Evolutionary conservation across 23 tunicate species (phyloP), one percentile per base, ranked within the genome.

Genomic region (Ascidia mentula): DNA sequence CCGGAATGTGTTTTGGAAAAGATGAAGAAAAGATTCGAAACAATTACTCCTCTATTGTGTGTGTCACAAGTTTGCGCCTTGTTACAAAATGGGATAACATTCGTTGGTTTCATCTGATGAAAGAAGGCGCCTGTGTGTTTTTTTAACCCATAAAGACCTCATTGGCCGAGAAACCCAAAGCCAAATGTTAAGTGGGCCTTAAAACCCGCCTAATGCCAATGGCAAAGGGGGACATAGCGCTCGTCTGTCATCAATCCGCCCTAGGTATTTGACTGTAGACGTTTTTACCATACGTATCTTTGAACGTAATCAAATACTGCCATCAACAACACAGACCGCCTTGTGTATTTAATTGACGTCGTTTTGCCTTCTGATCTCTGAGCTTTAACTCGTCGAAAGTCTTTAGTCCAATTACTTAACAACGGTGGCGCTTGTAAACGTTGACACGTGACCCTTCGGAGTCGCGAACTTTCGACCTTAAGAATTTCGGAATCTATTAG

Each of bases 181-280:
- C 13, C 65, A 53, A 53, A 53, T 53, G 65, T 53, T 53, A 53
- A 53, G 65, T 53, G 65, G 65, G 65, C 65, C 24, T 53, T 53
- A 53, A 42, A 28, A 6, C 12, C n/a, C n/a, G n/a, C n/a, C 24
- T 53, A 53, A 53, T 53, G 65, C 24, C 65, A 53, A 20, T 9
- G 28, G 28, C 24, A 20, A 26, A 20, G 24, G 24, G 12, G 65
- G 65, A 9, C 65, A n/a, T n/a, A 53, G 65, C 65, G 24, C 65
- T 53, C 65, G 65, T 53, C 65, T 53, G 65, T 53, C 65, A 53
- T 20, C 65, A 28, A 6, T 26, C 12, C 12, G 24, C 22, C 65
- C 65, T n/a, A n/a, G n/a, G n/a, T n/a, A n/a, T n/a, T n/a, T n/a
- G 24, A 53, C 65, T 53, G 28, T 53, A 28, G 65, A 3, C 65